Evolutionary conservation across 2,797 vertebrate genomes (phyloP).

Genomic region (Liparis tanakae): DNA sequence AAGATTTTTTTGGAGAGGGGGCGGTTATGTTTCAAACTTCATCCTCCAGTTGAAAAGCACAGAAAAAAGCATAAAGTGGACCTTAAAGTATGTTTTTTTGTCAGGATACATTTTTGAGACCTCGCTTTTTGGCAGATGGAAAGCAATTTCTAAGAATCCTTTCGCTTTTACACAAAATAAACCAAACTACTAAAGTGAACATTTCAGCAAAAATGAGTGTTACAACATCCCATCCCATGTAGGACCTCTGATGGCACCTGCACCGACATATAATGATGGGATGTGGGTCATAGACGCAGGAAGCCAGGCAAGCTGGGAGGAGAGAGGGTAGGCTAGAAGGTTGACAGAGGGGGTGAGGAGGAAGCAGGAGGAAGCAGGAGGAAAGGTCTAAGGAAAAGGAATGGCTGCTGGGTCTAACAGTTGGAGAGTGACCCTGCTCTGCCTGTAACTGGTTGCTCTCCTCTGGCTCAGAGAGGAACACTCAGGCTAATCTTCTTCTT

Average conservation of each 20-base stretch:
- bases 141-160: neutral
- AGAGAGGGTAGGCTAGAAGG: slow-evolving; percentile 23
- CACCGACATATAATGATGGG: slow-evolving; percentile 48
- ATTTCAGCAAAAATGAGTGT: slow-evolving; percentile 15
- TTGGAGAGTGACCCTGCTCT: slow-evolving; percentile 51
- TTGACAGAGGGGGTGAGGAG: slow-evolving; percentile 44
- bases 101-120: neutral
- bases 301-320: slow-evolving; percentile 21
- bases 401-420: slow-evolving; percentile 48
- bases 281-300: slow-evolving; percentile 55
- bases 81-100: neutral
- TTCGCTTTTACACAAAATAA: neutral
- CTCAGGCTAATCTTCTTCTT: slow-evolving; percentile 70
- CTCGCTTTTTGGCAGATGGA: neutral
- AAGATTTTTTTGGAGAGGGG: neutral
- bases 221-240: slow-evolving; percentile 53
- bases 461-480: slow-evolving; percentile 35
- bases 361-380: slow-evolving; percentile 35
- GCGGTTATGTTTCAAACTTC: neutral
- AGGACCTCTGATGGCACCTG: slow-evolving; percentile 52
- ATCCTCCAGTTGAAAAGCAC: neutral
- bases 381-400: too few species aligned
- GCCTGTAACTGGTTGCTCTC: slow-evolving; percentile 42
- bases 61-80: neutral
- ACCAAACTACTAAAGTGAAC: too few species aligned